phyloP scores from a whole-genome alignment of 2,888 invertebrate species.

The Sinohyriopsis cumingii region DNA sequence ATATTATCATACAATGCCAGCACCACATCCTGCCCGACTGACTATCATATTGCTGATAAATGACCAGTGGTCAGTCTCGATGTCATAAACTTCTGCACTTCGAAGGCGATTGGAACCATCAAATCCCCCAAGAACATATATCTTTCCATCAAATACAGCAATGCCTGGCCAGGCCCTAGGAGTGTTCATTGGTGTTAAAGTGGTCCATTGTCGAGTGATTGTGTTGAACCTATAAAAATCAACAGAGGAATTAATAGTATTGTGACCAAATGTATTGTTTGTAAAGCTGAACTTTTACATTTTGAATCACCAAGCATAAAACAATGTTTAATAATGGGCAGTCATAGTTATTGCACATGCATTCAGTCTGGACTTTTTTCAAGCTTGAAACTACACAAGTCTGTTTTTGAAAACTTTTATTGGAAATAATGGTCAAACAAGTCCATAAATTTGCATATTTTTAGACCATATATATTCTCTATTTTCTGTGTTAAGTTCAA shows the following conservation, averaged over 20 bases:
- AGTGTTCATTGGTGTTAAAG: constrained; percentile 64
- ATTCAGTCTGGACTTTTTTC: too few species aligned
- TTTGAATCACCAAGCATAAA: background rate
- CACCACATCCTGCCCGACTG: constrained; percentile 94
- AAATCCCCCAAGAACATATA: constrained; percentile 84
- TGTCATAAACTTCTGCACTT: constrained; percentile 91
- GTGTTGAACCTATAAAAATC: constrained; percentile 61
- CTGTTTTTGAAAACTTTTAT: too few species aligned
- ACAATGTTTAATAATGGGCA: background rate
- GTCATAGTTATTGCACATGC: background rate
- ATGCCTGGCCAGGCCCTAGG: constrained; percentile 68
- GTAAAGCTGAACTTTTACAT: background rate
- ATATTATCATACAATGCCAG: constrained; percentile 78
- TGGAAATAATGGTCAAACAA: too few species aligned
- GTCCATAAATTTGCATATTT: too few species aligned
- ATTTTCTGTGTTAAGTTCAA: too few species aligned
- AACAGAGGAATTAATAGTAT: constrained; percentile 1
- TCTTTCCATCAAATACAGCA: constrained; percentile 63
- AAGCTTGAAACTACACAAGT: too few species aligned
- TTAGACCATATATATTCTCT: too few species aligned
- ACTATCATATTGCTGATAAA: constrained; percentile 87
- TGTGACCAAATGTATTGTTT: background rate
- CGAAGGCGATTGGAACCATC: constrained; percentile 95
- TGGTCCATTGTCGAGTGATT: constrained; percentile 66
- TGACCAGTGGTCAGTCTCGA: constrained; percentile 83